phyloP scores from a whole-genome alignment of 1,140 invertebrate genomes.

The Melipona quadrifasciata region DNA sequence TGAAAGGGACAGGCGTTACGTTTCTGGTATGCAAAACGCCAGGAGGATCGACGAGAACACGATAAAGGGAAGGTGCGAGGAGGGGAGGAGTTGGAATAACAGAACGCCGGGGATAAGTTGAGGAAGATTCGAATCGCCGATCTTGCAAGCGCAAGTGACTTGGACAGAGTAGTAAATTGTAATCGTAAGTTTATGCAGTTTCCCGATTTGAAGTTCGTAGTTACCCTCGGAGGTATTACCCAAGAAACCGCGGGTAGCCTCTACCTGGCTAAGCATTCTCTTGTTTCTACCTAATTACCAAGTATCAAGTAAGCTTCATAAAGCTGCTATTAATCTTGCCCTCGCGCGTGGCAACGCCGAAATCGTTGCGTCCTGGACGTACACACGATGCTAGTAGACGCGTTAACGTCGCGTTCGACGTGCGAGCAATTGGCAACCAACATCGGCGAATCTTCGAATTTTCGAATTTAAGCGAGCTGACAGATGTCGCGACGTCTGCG shows the following conservation, averaged over 20 bases:
- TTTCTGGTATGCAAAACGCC: background rate
- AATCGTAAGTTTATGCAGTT: slow-evolving; percentile 61
- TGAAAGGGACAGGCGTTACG: background rate
- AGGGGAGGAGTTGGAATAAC: too few species aligned
- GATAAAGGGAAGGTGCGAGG: too few species aligned
- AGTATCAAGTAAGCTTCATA: slow-evolving; percentile 50
- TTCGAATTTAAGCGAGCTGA: background rate
- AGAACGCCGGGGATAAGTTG: background rate
- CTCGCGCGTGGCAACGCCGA: slow-evolving; percentile 19
- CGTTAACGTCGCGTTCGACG: background rate
- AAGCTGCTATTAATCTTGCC: slow-evolving; percentile 61
- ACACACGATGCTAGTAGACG: background rate
- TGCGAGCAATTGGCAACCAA: background rate
- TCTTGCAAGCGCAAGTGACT: slow-evolving; percentile 50
- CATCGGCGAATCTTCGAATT: background rate
- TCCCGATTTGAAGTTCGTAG: slow-evolving; percentile 54
- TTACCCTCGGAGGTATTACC: slow-evolving; percentile 52
- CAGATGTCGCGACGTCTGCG: background rate
- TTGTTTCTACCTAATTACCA: slow-evolving; percentile 63
- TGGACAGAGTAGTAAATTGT: slow-evolving; percentile 49
- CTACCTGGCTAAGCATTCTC: slow-evolving; percentile 58
- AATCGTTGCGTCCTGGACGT: slow-evolving; percentile 19
- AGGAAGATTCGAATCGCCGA: slow-evolving; percentile 36
- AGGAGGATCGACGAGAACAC: background rate
- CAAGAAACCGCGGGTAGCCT: slow-evolving; percentile 20